Percentiles rank a stretch among this genome's conserved stretches.
These are phyloP conservation scores for Hycleus cichorii DNA, from an alignment of 1,140 invertebrate species.

Conservation along the genomic window DNA sequence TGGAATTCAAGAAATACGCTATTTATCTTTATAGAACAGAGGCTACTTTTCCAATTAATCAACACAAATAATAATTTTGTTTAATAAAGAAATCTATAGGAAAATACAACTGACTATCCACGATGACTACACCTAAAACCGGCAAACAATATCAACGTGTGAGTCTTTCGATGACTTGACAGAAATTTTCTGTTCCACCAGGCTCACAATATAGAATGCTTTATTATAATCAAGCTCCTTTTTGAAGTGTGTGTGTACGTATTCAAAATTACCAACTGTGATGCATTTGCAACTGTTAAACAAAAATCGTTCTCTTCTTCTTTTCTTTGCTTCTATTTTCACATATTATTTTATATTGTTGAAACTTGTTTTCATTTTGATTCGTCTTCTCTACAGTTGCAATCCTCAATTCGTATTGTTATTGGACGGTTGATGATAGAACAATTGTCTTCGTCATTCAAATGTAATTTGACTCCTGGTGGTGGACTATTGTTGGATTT, in stretches of 20 bases:
- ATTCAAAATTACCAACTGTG: neutral
- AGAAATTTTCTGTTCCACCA: slow-evolving; percentile 5
- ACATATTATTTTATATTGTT: neutral
- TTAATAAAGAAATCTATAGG: slow-evolving; percentile 8
- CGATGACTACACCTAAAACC: slow-evolving; percentile 20
- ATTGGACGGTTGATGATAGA: neutral
- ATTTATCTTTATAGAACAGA: slow-evolving; percentile 8
- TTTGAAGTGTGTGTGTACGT: neutral
- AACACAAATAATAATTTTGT: slow-evolving; percentile 6
- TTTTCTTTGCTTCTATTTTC: neutral
- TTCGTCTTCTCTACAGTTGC: neutral
- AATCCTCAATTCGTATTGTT: neutral
- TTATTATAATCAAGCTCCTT: neutral
- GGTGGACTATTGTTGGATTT: slow-evolving; percentile 16
- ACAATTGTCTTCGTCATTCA: slow-evolving; percentile 18
- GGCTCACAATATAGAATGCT: neutral
- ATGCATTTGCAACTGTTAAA: neutral
- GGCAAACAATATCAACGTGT: slow-evolving; percentile 27
- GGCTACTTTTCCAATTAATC: slow-evolving; percentile 19
- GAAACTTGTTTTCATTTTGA: no score
- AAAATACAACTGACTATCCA: slow-evolving; percentile 16
- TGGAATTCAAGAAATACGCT: slow-evolving; percentile 15
- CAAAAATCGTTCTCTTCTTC: neutral
- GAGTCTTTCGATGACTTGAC: slow-evolving; percentile 23
- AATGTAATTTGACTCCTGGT: slow-evolving; percentile 17